phyloP scores from a whole-genome alignment of 2,888 invertebrate genomes.

The Julus scanicus region DNA sequence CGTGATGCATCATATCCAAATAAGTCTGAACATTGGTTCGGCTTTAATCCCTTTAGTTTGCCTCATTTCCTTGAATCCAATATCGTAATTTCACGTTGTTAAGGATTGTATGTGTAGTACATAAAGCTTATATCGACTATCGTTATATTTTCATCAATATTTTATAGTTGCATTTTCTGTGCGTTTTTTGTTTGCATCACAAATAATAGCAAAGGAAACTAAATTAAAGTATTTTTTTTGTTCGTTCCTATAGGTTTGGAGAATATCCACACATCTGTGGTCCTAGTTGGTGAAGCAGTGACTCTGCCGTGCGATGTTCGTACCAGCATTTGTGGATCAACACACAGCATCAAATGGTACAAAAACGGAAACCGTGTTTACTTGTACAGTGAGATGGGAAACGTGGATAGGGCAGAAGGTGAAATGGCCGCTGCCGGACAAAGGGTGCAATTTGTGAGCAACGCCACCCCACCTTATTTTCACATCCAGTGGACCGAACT shows the following conservation, averaged over 20 bases:
- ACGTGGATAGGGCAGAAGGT: slow-evolving; percentile 57
- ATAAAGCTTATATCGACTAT: too few species aligned
- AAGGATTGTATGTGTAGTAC: too few species aligned
- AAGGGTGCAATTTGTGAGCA: slow-evolving; percentile 54
- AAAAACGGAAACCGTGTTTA: slow-evolving; percentile 58
- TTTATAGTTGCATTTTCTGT: too few species aligned
- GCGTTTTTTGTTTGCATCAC: not conserved
- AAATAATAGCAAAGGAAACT: not conserved
- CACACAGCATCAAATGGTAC: slow-evolving; percentile 58
- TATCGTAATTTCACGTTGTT: too few species aligned
- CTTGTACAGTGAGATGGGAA: slow-evolving; percentile 56
- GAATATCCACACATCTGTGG: slow-evolving; percentile 30
- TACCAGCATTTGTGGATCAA: slow-evolving; percentile 52
- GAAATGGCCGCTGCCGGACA: slow-evolving; percentile 52
- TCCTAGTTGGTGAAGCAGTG: slow-evolving; percentile 53
- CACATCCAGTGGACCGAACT: slow-evolving; percentile 53
- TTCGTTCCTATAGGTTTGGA: not conserved
- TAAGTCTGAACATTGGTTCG: too few species aligned
- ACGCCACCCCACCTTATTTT: slow-evolving; percentile 56
- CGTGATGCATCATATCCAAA: too few species aligned
- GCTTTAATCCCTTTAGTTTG: too few species aligned
- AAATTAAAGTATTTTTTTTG: not conserved
- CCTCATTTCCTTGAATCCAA: too few species aligned
- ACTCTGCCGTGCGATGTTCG: slow-evolving; percentile 57
- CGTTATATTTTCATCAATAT: too few species aligned